phyloP scores from a whole-genome alignment of 2,888 invertebrate species.

The Drosophila acutilabella region DNA sequence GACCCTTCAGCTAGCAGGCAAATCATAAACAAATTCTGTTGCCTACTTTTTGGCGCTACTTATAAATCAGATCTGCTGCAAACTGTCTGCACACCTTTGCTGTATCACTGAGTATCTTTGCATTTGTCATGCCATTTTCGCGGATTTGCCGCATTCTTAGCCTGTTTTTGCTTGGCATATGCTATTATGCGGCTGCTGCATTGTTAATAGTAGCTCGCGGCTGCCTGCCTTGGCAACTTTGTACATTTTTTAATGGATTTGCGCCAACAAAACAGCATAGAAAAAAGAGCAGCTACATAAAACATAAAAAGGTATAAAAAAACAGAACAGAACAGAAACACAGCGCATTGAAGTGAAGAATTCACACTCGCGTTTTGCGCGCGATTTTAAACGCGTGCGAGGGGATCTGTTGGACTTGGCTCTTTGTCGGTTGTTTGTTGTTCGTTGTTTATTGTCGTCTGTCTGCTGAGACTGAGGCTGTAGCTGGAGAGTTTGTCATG shows the following conservation, averaged over 20 bases:
- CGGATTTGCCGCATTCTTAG: constrained; percentile 16
- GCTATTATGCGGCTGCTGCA: constrained; percentile 73
- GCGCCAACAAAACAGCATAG: constrained; percentile 25
- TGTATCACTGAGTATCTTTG: constrained; percentile 3
- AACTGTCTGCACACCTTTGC: background rate
- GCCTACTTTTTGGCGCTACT: constrained; percentile 8
- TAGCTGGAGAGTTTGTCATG: constrained; percentile 47
- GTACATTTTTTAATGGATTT: constrained; percentile 80
- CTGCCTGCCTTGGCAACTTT: constrained; percentile 60
- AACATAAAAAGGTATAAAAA: constrained; percentile 42
- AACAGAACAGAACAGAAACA: constrained; percentile 49
- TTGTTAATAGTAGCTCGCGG: constrained; percentile 66
- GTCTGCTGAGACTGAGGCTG: constrained; percentile 29
- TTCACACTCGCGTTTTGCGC: constrained; percentile 79
- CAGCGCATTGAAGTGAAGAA: constrained; percentile 81
- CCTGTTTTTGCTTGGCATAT: constrained; percentile 40
- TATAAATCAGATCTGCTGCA: background rate
- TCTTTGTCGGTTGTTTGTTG: constrained; percentile 18
- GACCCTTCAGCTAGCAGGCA: too few species aligned
- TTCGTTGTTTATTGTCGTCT: constrained; percentile 15
- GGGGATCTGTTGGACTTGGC: constrained; percentile 37
- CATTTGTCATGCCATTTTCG: background rate
- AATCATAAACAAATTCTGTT: background rate
- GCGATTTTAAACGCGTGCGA: constrained; percentile 63
- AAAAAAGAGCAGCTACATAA: constrained; percentile 24